phyloP scores from a whole-genome alignment of 2,797 vertebrate species.

The Setipinna tenuifilis region DNA sequence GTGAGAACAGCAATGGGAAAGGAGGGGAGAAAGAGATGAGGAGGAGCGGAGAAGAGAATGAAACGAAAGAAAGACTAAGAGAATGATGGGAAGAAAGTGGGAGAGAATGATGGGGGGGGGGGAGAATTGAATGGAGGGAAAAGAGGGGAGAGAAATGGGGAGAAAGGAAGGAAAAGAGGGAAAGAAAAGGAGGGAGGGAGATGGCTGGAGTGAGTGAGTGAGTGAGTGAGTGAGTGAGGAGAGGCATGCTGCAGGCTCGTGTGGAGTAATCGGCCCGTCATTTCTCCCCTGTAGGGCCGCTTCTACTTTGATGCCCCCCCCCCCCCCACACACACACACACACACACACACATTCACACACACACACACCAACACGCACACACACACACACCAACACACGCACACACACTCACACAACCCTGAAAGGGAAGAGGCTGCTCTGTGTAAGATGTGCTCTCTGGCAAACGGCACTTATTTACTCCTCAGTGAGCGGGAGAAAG shows the following conservation, averaged over 20 bases:
- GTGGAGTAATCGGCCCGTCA: slow-evolving; percentile 46
- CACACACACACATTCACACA: too few relatives aligned
- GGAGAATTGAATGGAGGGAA: not conserved
- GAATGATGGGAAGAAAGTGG: too few relatives aligned
- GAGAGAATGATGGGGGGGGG: too few relatives aligned
- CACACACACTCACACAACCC: slow-evolving; percentile 1
- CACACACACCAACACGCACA: too few relatives aligned
- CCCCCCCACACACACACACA: too few relatives aligned
- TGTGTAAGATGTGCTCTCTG: slow-evolving; percentile 55
- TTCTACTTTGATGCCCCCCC: slow-evolving; percentile 53
- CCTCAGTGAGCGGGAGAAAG: slow-evolving; percentile 18
- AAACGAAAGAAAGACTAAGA: not conserved
- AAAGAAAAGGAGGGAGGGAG: not conserved
- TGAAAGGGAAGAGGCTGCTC: slow-evolving; percentile 51
- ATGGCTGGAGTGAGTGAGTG: slow-evolving; percentile 24
- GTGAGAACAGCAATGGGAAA: too few relatives aligned
- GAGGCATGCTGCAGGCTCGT: slow-evolving; percentile 36
- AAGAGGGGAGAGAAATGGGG: too few relatives aligned
- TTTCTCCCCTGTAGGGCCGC: slow-evolving; percentile 56
- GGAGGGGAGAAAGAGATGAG: not conserved
- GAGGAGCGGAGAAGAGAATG: too few relatives aligned
- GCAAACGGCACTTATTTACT: slow-evolving; percentile 55
- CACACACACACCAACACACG: too few relatives aligned
- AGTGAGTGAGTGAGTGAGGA: slow-evolving; percentile 35
- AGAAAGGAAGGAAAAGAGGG: not conserved